These are phyloP conservation scores for Mobula birostris DNA, from an alignment of 2,113 vertebrate species.

Conservation along the genomic window DNA sequence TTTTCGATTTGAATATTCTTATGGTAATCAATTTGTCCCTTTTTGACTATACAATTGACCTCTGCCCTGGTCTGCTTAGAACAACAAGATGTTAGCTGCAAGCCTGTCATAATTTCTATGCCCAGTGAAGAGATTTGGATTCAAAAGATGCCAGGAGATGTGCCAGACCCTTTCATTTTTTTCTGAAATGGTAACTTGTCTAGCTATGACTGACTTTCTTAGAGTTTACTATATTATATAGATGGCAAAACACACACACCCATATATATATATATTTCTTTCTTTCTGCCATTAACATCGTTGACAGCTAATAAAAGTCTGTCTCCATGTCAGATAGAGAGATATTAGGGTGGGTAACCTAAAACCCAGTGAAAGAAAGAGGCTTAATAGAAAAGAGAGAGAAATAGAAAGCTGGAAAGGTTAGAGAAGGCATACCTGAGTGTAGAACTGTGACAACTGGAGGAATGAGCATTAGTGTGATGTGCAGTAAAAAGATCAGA, in stretches of 20 bases:
- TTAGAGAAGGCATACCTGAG: background rate
- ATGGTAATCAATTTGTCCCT: background rate
- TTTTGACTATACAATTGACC: conserved; percentile 7
- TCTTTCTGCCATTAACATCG: background rate
- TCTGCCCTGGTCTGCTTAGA: conserved; percentile 5
- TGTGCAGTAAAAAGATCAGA: background rate
- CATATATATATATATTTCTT: background rate
- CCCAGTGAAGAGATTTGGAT: conserved; percentile 1
- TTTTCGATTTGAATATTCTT: background rate
- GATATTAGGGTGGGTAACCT: background rate
- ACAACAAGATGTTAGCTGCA: conserved; percentile 23
- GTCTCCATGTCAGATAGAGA: background rate
- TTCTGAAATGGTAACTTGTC: conserved; percentile 21
- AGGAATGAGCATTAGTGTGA: background rate
- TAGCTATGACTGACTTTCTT: background rate
- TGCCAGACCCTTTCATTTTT: background rate
- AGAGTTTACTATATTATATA: background rate
- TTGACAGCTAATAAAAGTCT: background rate
- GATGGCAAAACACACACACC: background rate
- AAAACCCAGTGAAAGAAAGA: background rate
- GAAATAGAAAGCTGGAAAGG: background rate
- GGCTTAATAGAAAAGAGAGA: background rate
- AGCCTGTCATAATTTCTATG: conserved; percentile 1
- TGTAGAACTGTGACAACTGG: background rate
- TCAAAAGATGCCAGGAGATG: conserved; percentile 9